Conservation (phyloP, 23 tunicate species). For the Trididemnum miniatum region DNA sequence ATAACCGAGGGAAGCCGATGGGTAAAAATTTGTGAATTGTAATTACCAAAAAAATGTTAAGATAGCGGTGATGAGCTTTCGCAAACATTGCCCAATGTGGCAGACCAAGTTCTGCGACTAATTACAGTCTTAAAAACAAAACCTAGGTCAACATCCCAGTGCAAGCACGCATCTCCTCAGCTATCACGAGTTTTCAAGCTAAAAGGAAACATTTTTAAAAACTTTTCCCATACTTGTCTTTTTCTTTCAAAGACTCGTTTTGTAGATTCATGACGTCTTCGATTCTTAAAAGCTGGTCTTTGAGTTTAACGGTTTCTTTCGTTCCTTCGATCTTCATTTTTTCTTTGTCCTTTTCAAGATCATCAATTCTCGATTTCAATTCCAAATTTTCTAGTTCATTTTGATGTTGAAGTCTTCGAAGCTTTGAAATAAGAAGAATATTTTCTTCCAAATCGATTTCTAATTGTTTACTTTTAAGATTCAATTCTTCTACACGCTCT, state of each 20-base stretch:
- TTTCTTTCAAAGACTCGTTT: background rate
- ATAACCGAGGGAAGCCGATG: too few species aligned
- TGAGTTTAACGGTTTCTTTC: background rate
- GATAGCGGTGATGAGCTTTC: too few species aligned
- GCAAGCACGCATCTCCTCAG: too few species aligned
- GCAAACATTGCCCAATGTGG: too few species aligned
- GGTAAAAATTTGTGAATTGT: too few species aligned
- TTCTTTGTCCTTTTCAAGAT: constrained; percentile 27
- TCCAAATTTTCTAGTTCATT: constrained; percentile 17
- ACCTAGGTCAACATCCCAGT: too few species aligned
- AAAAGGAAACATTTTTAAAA: background rate
- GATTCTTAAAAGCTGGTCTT: background rate
- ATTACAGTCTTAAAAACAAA: too few species aligned
- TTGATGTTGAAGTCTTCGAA: background rate
- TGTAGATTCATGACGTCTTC: background rate
- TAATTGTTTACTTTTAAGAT: background rate
- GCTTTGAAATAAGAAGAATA: background rate
- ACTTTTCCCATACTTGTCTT: background rate
- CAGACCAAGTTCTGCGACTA: too few species aligned
- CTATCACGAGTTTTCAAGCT: too few species aligned
- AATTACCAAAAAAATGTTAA: too few species aligned
- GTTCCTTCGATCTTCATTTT: background rate
- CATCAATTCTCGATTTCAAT: constrained; percentile 31
- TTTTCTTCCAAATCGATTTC: background rate
- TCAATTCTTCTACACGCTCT: background rate